Conservation (phyloP, 2,113 vertebrate species). For the Oncorhynchus tshawytscha region DNA sequence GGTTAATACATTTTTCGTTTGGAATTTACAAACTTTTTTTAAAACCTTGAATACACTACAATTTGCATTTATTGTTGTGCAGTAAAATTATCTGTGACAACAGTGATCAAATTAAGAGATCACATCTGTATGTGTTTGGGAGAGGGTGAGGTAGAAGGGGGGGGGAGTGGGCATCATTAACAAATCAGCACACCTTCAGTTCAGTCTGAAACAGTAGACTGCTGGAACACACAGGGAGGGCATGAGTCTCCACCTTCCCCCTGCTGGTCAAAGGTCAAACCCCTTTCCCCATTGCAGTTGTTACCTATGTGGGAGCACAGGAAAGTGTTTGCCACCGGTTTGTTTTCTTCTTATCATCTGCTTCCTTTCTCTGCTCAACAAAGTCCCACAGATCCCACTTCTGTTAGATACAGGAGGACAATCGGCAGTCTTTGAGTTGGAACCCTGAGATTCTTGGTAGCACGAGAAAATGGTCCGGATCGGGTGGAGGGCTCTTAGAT, state of each 20-base stretch:
- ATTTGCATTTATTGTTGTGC: no score
- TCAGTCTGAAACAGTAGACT: constrained; percentile 21
- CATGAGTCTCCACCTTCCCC: constrained; percentile 19
- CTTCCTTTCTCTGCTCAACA: constrained; percentile 9
- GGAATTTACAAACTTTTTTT: no score
- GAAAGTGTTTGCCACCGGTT: constrained; percentile 2
- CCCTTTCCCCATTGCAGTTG: constrained; percentile 4
- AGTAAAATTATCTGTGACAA: no score
- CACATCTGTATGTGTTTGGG: constrained; percentile 41
- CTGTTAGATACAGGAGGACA: constrained; percentile 27
- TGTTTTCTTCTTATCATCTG: constrained; percentile 19
- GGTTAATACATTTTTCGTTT: no score
- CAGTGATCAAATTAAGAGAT: no score
- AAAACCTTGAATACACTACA: no score
- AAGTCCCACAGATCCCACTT: constrained; percentile 2
- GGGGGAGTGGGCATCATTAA: constrained; percentile 29
- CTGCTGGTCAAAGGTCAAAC: constrained; percentile 23
- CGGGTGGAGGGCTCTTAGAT: constrained; percentile 24
- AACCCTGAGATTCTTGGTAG: constrained; percentile 34
- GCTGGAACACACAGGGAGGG: constrained; percentile 25
- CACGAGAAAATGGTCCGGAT: constrained; percentile 21
- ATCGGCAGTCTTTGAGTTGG: constrained; percentile 11
- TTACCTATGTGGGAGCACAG: background rate
- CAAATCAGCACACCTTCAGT: constrained; percentile 40
- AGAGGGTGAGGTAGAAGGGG: background rate